Conservation (phyloP, 2,888 invertebrate genomes). For the Marronus borbonicus region DNA sequence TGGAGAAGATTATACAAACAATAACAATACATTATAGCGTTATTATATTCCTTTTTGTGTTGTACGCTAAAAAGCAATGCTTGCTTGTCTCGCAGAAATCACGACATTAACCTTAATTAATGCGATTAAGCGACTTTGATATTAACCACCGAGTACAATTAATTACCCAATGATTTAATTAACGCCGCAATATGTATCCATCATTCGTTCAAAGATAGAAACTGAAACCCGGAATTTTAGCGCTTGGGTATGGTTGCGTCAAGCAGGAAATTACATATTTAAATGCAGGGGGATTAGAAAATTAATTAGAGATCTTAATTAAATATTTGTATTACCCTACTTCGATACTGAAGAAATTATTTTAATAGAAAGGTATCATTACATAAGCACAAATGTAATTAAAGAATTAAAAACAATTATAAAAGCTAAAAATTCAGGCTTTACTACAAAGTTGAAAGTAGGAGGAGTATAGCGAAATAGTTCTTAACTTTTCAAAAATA, state of each 20-base stretch:
- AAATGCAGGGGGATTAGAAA: not conserved
- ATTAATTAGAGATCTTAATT: not conserved
- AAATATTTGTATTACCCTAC: not conserved
- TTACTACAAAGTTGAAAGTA: not conserved
- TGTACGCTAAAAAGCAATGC: not conserved
- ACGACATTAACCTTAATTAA: conserved; percentile 28
- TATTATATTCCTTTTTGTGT: not conserved
- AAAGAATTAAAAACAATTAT: not conserved
- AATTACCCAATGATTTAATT: conserved; percentile 16
- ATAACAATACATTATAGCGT: not conserved
- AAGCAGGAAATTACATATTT: conserved; percentile 9
- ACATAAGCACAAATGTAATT: too few species aligned
- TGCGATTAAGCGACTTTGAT: conserved; percentile 1
- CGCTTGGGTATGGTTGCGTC: not conserved
- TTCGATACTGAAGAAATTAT: not conserved
- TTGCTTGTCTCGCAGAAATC: not conserved
- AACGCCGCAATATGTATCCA: conserved; percentile 7
- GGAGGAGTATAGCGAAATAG: too few species aligned
- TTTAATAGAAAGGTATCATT: not conserved
- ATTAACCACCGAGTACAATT: not conserved
- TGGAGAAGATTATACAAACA: not conserved
- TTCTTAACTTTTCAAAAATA: too few species aligned
- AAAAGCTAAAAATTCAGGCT: not conserved
- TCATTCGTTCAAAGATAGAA: conserved; percentile 4
- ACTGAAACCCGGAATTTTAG: not conserved